Evolutionary conservation across 2,888 invertebrate species (phyloP).

Genomic region (Caradrina kadenii): DNA sequence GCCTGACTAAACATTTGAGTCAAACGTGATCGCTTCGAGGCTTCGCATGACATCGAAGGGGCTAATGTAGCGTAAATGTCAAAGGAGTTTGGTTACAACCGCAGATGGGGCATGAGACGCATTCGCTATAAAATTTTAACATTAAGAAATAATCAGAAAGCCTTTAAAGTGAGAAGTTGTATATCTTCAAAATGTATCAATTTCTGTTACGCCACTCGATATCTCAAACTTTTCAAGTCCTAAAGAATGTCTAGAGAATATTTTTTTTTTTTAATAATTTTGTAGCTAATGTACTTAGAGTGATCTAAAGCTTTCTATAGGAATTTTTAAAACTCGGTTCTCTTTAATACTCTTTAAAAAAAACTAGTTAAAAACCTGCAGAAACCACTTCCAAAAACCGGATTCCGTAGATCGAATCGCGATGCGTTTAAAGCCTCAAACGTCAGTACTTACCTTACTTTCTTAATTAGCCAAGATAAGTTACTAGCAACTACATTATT

Average conservation of each 20-base stretch:
- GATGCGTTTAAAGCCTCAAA: no score
- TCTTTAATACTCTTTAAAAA: no score
- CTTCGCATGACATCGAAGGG: slow-evolving; percentile 29
- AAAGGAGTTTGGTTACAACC: slow-evolving; percentile 51
- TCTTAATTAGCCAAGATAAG: neutral
- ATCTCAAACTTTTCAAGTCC: no score
- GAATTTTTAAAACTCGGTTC: no score
- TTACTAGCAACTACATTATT: slow-evolving; percentile 3
- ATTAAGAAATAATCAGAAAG: neutral
- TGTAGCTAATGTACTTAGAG: no score
- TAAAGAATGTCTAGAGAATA: no score
- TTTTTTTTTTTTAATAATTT: no score
- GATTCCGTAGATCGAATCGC: neutral
- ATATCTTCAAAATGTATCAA: no score
- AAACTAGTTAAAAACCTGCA: no score
- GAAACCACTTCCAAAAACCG: neutral
- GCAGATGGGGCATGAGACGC: slow-evolving; percentile 12
- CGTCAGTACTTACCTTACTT: neutral
- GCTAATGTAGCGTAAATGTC: slow-evolving; percentile 56
- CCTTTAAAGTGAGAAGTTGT: no score
- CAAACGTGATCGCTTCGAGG: slow-evolving; percentile 36
- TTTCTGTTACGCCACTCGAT: no score
- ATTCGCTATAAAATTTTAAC: neutral
- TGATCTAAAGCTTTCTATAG: no score
- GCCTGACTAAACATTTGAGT: slow-evolving; percentile 33